Conservation (phyloP, 1,140 invertebrate genomes). For the Luehdorfia chinensis region DNA sequence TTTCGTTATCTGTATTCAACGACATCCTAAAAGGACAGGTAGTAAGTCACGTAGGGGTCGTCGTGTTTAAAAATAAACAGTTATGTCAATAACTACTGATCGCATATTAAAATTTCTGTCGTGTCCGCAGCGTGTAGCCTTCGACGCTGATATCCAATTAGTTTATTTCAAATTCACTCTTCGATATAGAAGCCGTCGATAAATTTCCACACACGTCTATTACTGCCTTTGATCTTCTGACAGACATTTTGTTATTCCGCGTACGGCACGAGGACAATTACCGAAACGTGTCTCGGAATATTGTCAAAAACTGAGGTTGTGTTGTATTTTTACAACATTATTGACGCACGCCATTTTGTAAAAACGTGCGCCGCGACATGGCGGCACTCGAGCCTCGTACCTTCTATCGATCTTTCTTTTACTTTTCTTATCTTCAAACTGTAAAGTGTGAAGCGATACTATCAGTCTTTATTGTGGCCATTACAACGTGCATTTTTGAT, state of each 20-base stretch:
- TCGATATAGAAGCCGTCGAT: slow-evolving; percentile 55
- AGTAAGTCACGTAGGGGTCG: slow-evolving; percentile 8
- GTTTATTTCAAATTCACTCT: slow-evolving; percentile 55
- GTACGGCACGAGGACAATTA: slow-evolving; percentile 58
- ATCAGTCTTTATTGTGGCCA: slow-evolving; percentile 54
- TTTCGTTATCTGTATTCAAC: too few species aligned
- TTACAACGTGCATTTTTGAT: slow-evolving; percentile 69
- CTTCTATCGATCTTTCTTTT: slow-evolving; percentile 44
- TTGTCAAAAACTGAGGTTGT: slow-evolving; percentile 59
- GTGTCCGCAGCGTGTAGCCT: slow-evolving; percentile 22
- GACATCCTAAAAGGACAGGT: background rate
- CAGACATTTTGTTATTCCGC: slow-evolving; percentile 61
- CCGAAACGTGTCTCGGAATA: slow-evolving; percentile 58
- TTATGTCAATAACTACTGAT: slow-evolving; percentile 35
- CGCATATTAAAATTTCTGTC: slow-evolving; percentile 45
- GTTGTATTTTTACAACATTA: slow-evolving; percentile 29
- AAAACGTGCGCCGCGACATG: slow-evolving; percentile 31
- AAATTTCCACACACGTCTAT: slow-evolving; percentile 72
- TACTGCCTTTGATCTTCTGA: slow-evolving; percentile 69
- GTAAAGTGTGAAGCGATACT: slow-evolving; percentile 51
- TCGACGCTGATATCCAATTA: slow-evolving; percentile 43
- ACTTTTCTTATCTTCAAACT: slow-evolving; percentile 43
- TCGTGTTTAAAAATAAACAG: slow-evolving; percentile 32
- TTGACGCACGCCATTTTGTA: slow-evolving; percentile 52
- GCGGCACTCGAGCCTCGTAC: slow-evolving; percentile 30